Evolutionary conservation across 2,888 invertebrate genomes (phyloP), one percentile per base, ranked within the genome.

Genomic region (Xestia c-nigrum): DNA sequence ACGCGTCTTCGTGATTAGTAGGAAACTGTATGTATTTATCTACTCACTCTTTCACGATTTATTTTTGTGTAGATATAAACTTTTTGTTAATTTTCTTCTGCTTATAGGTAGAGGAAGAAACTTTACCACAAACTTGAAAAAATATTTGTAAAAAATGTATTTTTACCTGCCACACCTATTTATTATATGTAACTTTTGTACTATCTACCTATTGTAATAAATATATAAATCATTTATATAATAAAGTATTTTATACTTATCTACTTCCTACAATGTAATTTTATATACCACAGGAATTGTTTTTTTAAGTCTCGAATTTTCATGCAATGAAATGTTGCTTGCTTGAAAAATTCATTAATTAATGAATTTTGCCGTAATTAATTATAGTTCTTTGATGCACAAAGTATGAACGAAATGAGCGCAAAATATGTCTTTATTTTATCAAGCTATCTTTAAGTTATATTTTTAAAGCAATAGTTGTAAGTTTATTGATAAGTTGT

Each of bases 231-330:
- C 67, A 77, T 83, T 87, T 78, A 83, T 76, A 78, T 77, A 82
- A 59, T 86, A 85, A 79, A 50, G 82, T 84, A 86, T 88, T 87
- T 86, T 88, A 73, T 88, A 87, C 70, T 80, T 78, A 76, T 76
- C 77, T 80, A 83, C 65, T n/a, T n/a, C n/a, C n/a, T 80, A 79
- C 67, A 64, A 78, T 66, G 76, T 76, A 78, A 79, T 81, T 85
- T 83, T 83, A 76, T 76, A 87, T 71, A 63, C 66, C 68, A 73
- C 63, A 47, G 76, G 72, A 79, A 80, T 79, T 78, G 63, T 65
- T 79, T 88, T 43, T 46, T 50, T 12, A 10, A 40, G 47, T 83
- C 68, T 74, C 55, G 31, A 74, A 43, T 72, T 74, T 81, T 64
- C 19, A 72, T 68, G 67, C 85, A 81, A 81, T 81, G 65, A 71